Evolutionary conservation across 2,797 vertebrate genomes (phyloP).

Genomic region (Molossus molossus): DNA sequence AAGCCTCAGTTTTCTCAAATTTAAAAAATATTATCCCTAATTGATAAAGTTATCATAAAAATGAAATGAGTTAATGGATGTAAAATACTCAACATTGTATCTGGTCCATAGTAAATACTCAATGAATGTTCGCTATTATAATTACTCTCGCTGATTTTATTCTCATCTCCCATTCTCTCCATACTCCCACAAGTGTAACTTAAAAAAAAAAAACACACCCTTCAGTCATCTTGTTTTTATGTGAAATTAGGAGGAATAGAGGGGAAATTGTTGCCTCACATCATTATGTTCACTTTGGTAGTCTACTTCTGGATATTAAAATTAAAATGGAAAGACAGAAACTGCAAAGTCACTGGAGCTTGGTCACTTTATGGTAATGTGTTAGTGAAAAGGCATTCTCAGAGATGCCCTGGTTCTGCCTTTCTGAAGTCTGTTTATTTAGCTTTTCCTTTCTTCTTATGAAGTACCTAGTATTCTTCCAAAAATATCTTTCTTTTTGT

Average conservation of each 20-base stretch:
- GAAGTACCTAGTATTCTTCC: not conserved
- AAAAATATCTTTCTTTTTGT: slow-evolving; percentile 43
- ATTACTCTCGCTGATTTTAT: slow-evolving; percentile 50
- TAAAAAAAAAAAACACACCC: not conserved
- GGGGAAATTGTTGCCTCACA: not conserved
- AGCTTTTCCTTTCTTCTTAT: slow-evolving; percentile 40
- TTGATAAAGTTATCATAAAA: slow-evolving; percentile 36
- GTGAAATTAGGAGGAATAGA: not conserved
- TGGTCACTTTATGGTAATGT: not conserved
- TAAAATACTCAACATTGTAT: slow-evolving; percentile 57
- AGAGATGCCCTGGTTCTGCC: not conserved
- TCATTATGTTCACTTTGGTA: not conserved
- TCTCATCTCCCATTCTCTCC: not conserved
- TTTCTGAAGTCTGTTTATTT: slow-evolving; percentile 59
- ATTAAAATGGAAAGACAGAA: slow-evolving; percentile 46
- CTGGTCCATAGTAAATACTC: not conserved
- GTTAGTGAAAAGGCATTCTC: not conserved
- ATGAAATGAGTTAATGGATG: slow-evolving; percentile 46
- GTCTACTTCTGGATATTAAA: slow-evolving; percentile 49
- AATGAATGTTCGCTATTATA: slow-evolving; percentile 16
- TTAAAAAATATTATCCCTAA: slow-evolving; percentile 56
- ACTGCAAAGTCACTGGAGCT: not conserved
- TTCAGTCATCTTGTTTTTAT: slow-evolving; percentile 20
- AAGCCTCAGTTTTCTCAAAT: slow-evolving; percentile 52
- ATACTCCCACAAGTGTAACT: not conserved